Evolutionary conservation across 2,797 vertebrate genomes (phyloP).

Genomic region (Channa striata): DNA sequence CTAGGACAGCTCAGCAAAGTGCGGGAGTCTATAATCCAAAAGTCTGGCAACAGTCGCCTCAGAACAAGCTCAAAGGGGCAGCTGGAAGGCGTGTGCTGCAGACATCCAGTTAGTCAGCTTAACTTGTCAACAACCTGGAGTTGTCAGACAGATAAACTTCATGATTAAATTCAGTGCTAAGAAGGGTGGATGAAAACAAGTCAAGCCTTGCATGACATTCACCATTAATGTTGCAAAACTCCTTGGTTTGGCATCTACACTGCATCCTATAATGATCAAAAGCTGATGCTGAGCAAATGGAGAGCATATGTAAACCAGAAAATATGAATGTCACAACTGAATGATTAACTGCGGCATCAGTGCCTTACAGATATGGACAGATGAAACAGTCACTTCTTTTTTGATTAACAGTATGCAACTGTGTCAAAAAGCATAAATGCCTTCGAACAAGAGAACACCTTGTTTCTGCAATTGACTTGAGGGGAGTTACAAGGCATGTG

Average conservation of each 20-base stretch:
- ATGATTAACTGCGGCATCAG: conserved; percentile 9
- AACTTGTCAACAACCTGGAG: conserved; percentile 54
- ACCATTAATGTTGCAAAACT: conserved; percentile 19
- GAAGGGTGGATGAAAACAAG: conserved; percentile 30
- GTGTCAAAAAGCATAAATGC: too few species aligned
- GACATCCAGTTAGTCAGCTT: conserved; percentile 55
- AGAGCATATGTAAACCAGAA: not conserved
- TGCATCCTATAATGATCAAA: not conserved
- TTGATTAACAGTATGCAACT: not conserved
- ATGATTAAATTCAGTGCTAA: conserved; percentile 36
- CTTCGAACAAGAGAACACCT: too few species aligned
- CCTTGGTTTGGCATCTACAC: conserved; percentile 17
- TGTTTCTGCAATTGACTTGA: too few species aligned
- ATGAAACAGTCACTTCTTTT: not conserved
- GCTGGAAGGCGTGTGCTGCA: conserved; percentile 38
- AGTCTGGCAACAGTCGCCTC: conserved; percentile 50
- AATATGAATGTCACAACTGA: conserved; percentile 19
- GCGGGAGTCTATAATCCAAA: conserved; percentile 59
- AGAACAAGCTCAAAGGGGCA: conserved; percentile 30
- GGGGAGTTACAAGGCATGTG: too few species aligned
- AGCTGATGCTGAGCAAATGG: conserved; percentile 20
- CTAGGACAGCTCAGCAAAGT: conserved; percentile 49
- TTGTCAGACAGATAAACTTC: conserved; percentile 45
- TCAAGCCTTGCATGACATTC: not conserved
- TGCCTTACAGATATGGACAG: not conserved